phyloP scores from a whole-genome alignment of 2,888 invertebrate genomes.

The Mythimna impura region DNA sequence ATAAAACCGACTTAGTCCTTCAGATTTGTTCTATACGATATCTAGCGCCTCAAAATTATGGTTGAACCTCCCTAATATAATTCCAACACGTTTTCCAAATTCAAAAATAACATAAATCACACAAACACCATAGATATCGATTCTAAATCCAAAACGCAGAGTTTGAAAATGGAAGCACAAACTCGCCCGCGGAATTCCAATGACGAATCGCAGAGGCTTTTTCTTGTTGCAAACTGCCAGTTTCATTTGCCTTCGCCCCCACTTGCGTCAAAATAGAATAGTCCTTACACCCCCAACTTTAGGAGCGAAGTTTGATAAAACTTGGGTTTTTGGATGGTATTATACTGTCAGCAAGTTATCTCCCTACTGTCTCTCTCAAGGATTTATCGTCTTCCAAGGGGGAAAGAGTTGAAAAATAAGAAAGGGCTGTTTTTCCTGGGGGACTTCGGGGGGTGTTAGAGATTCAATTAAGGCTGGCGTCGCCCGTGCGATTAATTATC shows the following conservation, averaged over 20 bases:
- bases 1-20: background rate
- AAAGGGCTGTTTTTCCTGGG: constrained; percentile 90
- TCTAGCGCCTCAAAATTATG: background rate
- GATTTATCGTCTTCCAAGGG: constrained; percentile 90
- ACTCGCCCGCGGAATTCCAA: constrained; percentile 89
- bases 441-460: constrained; percentile 80
- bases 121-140: constrained; percentile 65
- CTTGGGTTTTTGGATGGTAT: constrained; percentile 30
- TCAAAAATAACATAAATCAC: constrained; percentile 27
- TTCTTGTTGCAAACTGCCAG: constrained; percentile 83
- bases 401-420: constrained; percentile 88
- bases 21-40: background rate
- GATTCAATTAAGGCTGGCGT: constrained; percentile 88
- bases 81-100: background rate
- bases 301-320: constrained; percentile 22
- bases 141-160: constrained; percentile 79
- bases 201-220: constrained; percentile 89
- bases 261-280: constrained; percentile 36
- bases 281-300: constrained; percentile 16
- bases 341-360: constrained; percentile 80
- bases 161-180: constrained; percentile 84
- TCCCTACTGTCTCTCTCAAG: constrained; percentile 88
- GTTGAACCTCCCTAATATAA: background rate
- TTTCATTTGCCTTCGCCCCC: constrained; percentile 50
- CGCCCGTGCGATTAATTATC: constrained; percentile 87